Conservation (phyloP, 2,113 vertebrate species). For the Eublepharis macularius region DNA sequence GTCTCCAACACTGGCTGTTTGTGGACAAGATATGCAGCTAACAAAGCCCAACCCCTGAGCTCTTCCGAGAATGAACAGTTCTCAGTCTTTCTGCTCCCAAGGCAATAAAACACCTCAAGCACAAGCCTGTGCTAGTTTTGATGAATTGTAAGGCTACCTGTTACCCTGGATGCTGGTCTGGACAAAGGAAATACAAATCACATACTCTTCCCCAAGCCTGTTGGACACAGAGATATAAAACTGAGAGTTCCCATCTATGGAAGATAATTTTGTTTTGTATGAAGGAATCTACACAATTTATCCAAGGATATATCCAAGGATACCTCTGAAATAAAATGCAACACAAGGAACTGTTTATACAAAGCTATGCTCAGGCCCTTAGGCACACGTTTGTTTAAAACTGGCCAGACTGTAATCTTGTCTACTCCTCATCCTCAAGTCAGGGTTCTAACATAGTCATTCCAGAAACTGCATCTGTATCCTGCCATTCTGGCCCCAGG, state of each 20-base stretch:
- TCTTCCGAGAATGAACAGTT: background rate
- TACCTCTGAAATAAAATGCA: background rate
- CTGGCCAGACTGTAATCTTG: too few relatives aligned
- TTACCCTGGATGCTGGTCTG: background rate
- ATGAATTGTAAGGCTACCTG: background rate
- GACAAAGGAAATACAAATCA: background rate
- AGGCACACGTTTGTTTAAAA: background rate
- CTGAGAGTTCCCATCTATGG: background rate
- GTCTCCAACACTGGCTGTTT: background rate
- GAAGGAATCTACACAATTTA: background rate
- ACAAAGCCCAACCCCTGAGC: background rate
- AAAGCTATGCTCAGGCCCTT: background rate
- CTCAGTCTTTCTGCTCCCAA: background rate
- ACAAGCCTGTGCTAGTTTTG: background rate
- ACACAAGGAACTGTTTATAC: background rate
- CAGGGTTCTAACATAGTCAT: background rate
- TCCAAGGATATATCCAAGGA: background rate
- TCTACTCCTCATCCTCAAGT: background rate
- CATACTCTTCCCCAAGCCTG: background rate
- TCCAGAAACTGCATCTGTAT: background rate
- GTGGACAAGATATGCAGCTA: background rate
- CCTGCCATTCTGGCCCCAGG: background rate
- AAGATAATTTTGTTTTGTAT: background rate
- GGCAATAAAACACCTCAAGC: background rate
- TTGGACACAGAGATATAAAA: background rate